Evolutionary conservation across 92 coral and sea anemone genomes (phyloP), one percentile per base, ranked within the genome.

Genomic region (Meandrina meandrites): DNA sequence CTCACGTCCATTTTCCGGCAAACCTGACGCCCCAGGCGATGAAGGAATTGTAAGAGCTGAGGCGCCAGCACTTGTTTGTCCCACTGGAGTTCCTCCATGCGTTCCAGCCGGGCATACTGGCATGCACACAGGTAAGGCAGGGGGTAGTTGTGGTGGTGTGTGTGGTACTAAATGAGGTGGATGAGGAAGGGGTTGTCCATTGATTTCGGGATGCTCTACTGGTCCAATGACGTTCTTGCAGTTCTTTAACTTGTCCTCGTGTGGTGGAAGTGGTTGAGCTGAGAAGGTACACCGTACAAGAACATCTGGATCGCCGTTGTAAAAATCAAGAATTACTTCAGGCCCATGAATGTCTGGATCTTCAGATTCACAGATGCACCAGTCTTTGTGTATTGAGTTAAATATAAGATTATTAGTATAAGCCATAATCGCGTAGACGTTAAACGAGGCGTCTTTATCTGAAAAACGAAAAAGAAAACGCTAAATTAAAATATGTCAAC

Each of bases 371-470:
- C 94, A 92, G 30, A 83, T 32, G 51, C 86, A 92, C 92, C 92
- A 92, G 70, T 89, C 77, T 60, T 92, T 67, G 89, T 92, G 93
- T 35, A 48, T 37, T n/a, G 91, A 86, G n/a, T 83, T 82, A 75
- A 92, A 89, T 30, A 92, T 70, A 51, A 89, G 86, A 42, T 89
- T 66, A 22, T 90, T 66, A 45, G 83, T 19, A 50, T 58, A 89
- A 15, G 53, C 50, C 90, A 92, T 90, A 19, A 90, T 89, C 79
- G 86, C 78, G 87, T 79, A 92, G 58, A 92, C 17, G 3, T 75
- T 78, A 60, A 92, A 92, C 2, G 94, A 89, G 48, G 91, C 87
- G 83, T 92, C 94, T 22, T 89, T 91, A 86, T 91, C 94, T 92
- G 84, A 51, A 47, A 85, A 50, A n/a, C 4, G 60, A 62, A 22